Percentiles rank a stretch among this genome's conserved stretches.
Evolutionary conservation across 2,888 invertebrate genomes (phyloP).

Genomic region (Perizoma affinitatum): DNA sequence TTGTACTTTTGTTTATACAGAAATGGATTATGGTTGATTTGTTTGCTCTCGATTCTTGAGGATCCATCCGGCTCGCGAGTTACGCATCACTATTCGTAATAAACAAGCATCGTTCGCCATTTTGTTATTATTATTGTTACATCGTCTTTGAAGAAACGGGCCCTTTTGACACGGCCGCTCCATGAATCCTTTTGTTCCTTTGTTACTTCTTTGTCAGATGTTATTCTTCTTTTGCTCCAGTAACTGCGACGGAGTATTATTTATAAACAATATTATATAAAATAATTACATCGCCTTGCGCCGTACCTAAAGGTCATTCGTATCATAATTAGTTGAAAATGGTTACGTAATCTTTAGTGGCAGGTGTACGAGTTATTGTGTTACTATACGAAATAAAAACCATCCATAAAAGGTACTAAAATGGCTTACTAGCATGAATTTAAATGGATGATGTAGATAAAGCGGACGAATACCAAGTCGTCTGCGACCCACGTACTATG

Average conservation of each 20-base stretch:
- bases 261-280: slow-evolving; percentile 66
- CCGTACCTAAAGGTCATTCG: slow-evolving; percentile 39
- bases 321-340: slow-evolving; percentile 14
- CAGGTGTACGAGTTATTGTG: slow-evolving; percentile 50
- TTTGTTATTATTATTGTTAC: slow-evolving; percentile 72
- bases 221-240: slow-evolving; percentile 75
- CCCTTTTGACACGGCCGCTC: slow-evolving; percentile 60
- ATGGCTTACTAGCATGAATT: slow-evolving; percentile 46
- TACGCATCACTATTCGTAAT: slow-evolving; percentile 57
- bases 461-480: slow-evolving; percentile 53
- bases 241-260: slow-evolving; percentile 53
- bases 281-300: slow-evolving; percentile 38
- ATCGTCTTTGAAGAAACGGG: slow-evolving; percentile 65
- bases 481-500: slow-evolving; percentile 62
- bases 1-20: slow-evolving; percentile 23
- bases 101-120: slow-evolving; percentile 63
- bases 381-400: slow-evolving; percentile 49
- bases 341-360: slow-evolving; percentile 40
- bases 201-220: slow-evolving; percentile 73
- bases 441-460: slow-evolving; percentile 57
- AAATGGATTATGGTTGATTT: slow-evolving; percentile 35
- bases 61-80: slow-evolving; percentile 57
- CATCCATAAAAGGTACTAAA: too few species aligned
- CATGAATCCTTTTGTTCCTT: slow-evolving; percentile 75
- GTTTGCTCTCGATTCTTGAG: slow-evolving; percentile 32